Conservation (phyloP, 2,113 vertebrate genomes). For the Bothrops jararaca region DNA sequence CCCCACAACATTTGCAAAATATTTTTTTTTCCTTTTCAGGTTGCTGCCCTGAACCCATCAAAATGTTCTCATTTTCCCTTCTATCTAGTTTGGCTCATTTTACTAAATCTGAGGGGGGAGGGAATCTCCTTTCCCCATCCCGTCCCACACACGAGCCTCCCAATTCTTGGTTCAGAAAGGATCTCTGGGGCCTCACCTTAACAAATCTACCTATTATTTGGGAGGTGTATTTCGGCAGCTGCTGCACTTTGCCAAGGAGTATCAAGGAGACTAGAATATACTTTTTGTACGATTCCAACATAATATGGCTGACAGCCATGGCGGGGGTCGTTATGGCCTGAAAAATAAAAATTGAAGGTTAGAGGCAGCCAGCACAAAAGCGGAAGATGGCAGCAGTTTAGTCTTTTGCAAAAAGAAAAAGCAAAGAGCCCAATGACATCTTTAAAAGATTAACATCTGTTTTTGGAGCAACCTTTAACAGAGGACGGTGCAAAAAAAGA, state of each 20-base stretch:
- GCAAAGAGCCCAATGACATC: not conserved
- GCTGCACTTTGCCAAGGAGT: constrained; percentile 96
- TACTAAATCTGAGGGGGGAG: not conserved
- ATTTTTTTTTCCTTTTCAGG: not conserved
- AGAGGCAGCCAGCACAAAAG: not conserved
- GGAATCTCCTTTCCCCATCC: not conserved
- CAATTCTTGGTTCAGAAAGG: not conserved
- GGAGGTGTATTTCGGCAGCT: constrained; percentile 96
- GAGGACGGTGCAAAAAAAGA: not conserved
- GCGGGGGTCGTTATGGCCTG: constrained; percentile 98
- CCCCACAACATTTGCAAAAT: not conserved
- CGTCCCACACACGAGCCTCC: not conserved
- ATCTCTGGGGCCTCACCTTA: constrained; percentile 80
- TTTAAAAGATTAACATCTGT: not conserved
- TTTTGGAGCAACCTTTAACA: not conserved
- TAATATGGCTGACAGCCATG: constrained; percentile 99
- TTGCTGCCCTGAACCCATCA: not conserved
- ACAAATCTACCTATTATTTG: constrained; percentile 98
- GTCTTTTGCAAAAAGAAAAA: not conserved
- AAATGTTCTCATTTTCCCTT: not conserved
- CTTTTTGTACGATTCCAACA: constrained; percentile 99
- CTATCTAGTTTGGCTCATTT: not conserved
- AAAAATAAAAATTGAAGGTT: constrained; percentile 10
- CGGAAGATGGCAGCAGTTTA: not conserved
- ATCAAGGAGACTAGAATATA: constrained; percentile 99